phyloP scores from a whole-genome alignment of 2,113 vertebrate species.

The Thymallus thymallus region DNA sequence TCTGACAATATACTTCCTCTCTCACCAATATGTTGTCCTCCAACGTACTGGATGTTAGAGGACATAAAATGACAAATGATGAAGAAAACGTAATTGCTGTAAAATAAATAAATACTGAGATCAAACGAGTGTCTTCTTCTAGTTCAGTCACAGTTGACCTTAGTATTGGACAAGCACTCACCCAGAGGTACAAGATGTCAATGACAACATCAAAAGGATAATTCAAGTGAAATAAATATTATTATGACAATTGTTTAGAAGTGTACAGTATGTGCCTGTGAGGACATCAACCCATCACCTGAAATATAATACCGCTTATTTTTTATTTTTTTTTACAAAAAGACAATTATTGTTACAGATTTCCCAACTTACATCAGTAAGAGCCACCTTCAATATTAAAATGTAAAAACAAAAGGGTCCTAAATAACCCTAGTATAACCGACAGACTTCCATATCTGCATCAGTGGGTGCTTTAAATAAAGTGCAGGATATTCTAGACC shows the following conservation, averaged over 20 bases:
- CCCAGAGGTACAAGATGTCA: slow-evolving; percentile 23
- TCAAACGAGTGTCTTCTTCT: slow-evolving; percentile 8
- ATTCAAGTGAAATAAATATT: slow-evolving; percentile 39
- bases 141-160: slow-evolving; percentile 24
- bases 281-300: slow-evolving; percentile 40
- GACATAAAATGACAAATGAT: background rate
- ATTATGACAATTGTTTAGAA: slow-evolving; percentile 21
- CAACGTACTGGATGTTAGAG: background rate
- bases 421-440: background rate
- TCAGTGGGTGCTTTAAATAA: slow-evolving; percentile 53
- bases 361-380: slow-evolving; percentile 2
- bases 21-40: background rate
- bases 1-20: background rate
- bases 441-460: slow-evolving; percentile 28
- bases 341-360: slow-evolving; percentile 4
- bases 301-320: slow-evolving; percentile 10
- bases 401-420: background rate
- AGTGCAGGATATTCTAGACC: slow-evolving; percentile 56
- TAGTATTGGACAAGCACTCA: slow-evolving; percentile 5
- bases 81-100: slow-evolving; percentile 9
- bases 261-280: slow-evolving; percentile 48
- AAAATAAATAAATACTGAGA: slow-evolving; percentile 51
- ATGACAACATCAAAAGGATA: slow-evolving; percentile 17
- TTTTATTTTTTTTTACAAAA: slow-evolving; percentile 3
- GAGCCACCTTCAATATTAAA: slow-evolving; percentile 13